Evolutionary conservation across 2,797 vertebrate genomes (phyloP), one percentile per base, ranked within the genome.

Genomic region (Clarias fuscus): DNA sequence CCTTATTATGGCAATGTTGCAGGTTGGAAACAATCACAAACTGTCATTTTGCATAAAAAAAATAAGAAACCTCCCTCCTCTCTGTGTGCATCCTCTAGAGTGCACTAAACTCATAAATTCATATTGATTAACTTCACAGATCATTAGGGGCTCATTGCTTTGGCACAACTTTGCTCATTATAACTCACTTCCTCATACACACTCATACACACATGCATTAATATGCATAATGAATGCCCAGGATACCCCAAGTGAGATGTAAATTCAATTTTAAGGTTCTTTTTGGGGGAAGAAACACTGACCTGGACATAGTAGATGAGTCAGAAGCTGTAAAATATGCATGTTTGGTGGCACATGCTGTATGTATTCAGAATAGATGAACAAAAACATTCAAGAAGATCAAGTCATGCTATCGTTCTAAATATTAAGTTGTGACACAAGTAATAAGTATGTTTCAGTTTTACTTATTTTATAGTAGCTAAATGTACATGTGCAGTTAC

Each of bases 61-160:
- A 79, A 40, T 77, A 33, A 77, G 8, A 77, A 33, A 33, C 33
- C 62, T 22, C 62, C 17, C 61, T n/a, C 67, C 14, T 27, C 4
- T 68, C n/a, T 83, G 37, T 83, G 53, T 86, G 43, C 56, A 65
- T 71, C 59, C 43, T 67, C 68, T 71, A 59, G 48, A 85, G 27
- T 53, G 71, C 27, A 67, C 67, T 89, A 85, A 89, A 83, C 68
- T 76, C 30, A 62, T 82, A 86, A 82, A 75, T 83, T 67, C 78
- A 72, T 48, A 67, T 37, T 84, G 82, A 87, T 83, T 83, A 85
- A 82, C 79, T 84, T 58, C 72, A 84, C 64, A 75, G 76, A 68
- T 86, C 33, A 84, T 84, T 81, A 88, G 84, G 62, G 65, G 59
- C 84, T 85, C n/a, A 83, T 64, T 83, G 86, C 70, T 78, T 48